Percentiles rank a stretch among this genome's conserved stretches.
These are phyloP conservation scores for Ceraclea dissimilis DNA, from an alignment of 2,888 invertebrate species.

Conservation along the genomic window DNA sequence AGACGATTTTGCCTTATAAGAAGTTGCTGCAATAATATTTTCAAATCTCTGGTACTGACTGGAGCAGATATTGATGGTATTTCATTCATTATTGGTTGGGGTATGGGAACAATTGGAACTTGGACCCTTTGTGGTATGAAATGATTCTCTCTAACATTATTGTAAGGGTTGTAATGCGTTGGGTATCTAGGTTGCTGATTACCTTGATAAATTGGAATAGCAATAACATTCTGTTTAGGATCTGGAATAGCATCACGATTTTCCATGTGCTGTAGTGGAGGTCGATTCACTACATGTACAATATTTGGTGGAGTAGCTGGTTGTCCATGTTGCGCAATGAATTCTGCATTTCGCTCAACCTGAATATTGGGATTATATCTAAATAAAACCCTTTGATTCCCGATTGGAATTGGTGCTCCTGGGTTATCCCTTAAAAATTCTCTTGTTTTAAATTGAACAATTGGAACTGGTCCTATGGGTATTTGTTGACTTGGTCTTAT, in stretches of 20 bases:
- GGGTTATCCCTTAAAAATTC: constrained; percentile 47
- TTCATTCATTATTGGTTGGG: constrained; percentile 44
- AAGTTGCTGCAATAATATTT: constrained; percentile 57
- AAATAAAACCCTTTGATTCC: constrained; percentile 46
- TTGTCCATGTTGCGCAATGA: constrained; percentile 33
- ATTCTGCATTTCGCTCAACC: constrained; percentile 42
- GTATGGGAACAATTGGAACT: constrained; percentile 32
- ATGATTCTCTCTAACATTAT: constrained; percentile 23
- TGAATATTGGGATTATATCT: constrained; percentile 37
- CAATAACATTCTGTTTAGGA: constrained; percentile 38
- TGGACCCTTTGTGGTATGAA: constrained; percentile 28
- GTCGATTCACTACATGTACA: constrained; percentile 17
- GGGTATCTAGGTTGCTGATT: constrained; percentile 43
- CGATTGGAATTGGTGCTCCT: constrained; percentile 43
- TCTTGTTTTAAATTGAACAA: constrained; percentile 40
- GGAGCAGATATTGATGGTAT: constrained; percentile 58
- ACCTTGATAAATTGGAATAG: constrained; percentile 43
- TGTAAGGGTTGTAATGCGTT: constrained; percentile 37
- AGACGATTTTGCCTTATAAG: constrained; percentile 55
- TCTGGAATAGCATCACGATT: constrained; percentile 34
- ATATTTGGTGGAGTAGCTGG: constrained; percentile 16
- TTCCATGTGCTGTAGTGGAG: constrained; percentile 26
- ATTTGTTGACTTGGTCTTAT: constrained; percentile 31
- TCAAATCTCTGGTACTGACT: constrained; percentile 63
- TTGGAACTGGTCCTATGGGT: constrained; percentile 4